phyloP scores from a whole-genome alignment of 2,113 vertebrate species.

The Nematolebias whitei region DNA sequence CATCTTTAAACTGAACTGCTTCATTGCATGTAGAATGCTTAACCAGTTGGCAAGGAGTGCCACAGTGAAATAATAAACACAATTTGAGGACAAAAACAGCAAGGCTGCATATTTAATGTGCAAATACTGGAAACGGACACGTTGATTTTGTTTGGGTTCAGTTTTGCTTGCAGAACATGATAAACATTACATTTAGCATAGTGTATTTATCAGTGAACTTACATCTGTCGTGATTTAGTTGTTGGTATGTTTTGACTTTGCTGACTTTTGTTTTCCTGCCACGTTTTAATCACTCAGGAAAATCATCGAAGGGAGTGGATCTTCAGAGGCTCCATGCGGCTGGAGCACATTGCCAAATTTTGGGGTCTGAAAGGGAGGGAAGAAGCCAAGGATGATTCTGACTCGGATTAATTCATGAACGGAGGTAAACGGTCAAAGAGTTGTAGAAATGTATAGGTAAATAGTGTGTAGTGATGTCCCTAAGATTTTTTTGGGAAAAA shows the following conservation, averaged over 20 bases:
- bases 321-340: slow-evolving; percentile 88
- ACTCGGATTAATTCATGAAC: slow-evolving; percentile 23
- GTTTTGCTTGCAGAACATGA: background rate
- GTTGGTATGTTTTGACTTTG: too few species aligned
- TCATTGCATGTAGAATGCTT: too few species aligned
- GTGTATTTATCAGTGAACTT: too few species aligned
- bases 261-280: background rate
- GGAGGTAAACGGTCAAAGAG: background rate
- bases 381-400: background rate
- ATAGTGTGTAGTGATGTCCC: background rate
- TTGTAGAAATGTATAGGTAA: background rate
- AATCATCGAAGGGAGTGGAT: slow-evolving; percentile 92
- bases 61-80: too few species aligned
- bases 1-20: too few species aligned
- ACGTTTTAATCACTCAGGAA: slow-evolving; percentile 67
- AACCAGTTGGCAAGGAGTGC: too few species aligned
- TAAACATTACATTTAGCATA: too few species aligned
- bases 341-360: slow-evolving; percentile 85
- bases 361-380: slow-evolving; percentile 18
- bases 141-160: too few species aligned
- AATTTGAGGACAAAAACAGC: background rate
- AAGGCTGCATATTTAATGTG: background rate
- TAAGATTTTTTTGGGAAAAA: background rate
- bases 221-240: too few species aligned
- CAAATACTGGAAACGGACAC: too few species aligned